Base-by-base conservation (phyloP, 2,113 vertebrate genomes). In the Grus americana region DNA sequence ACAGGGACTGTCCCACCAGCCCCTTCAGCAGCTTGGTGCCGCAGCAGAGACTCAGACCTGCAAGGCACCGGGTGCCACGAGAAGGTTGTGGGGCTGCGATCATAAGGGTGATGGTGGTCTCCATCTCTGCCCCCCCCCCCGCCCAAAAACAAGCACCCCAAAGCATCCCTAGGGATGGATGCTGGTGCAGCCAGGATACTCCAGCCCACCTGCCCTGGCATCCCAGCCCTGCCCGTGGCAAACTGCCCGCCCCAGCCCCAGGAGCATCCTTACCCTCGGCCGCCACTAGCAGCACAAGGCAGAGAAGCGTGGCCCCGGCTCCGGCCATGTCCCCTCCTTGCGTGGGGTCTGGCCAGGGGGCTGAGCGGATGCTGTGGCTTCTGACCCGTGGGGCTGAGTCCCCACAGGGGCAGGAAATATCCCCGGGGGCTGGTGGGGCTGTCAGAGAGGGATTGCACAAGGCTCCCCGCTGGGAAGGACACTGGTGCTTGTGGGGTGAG, bases 1-100 rank as follows among this genome's bases (percentile, higher is more conserved):
- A 36, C 42, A 90, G 1, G 12, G 59, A 10, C 10, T 29, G 20
- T 5, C 86, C 86, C 59, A 5, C 3, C 36, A 42, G 4, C 76
- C 93, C 82, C 61, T 0, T 5, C 82, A 92, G 72, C 36, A 29
- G 1, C 65, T 26, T 0, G 2, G 2, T 0, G 24, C 54, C 3
- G 0, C 3, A 12, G 49, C 36, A 40, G 42, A 34, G 49, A 1
- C 1, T 5, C 24, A 24, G 42, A 24, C 65, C 93, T 90, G 81
- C 17, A 4, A n/a, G 29, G 36, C 34, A 50, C 12, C 4, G 8
- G 44, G 54, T 38, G 62, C 27, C 36, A 9, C 1, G 5, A 20
- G 62, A 2, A 0, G 2, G 21, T 12, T 3, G 27, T 1, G 18
- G 17, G 22, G 9, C 2, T 3, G 22, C 0, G 1, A 38, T 17